These are phyloP conservation scores for Brachyrhaphis roseni DNA, from an alignment of 2,797 vertebrate species.

Conservation along the genomic window DNA sequence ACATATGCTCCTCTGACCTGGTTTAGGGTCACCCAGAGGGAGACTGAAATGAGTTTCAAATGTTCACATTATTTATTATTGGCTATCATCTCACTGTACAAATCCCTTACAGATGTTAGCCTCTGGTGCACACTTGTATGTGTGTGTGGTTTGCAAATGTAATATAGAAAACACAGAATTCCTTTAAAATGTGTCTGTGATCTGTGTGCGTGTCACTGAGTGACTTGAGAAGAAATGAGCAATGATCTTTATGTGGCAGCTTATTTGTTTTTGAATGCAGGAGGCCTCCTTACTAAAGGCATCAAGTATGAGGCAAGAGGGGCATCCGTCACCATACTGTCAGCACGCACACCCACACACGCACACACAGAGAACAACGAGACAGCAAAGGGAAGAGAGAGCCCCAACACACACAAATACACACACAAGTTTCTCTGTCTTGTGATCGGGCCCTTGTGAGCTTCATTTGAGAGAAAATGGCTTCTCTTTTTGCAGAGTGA, in stretches of 20 bases:
- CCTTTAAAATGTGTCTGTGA: constrained; percentile 43
- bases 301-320: constrained; percentile 51
- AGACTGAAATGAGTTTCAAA: constrained; percentile 82
- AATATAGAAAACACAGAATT: constrained; percentile 23
- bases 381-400: constrained; percentile 26
- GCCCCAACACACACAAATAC: not conserved
- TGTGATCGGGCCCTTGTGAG: constrained; percentile 61
- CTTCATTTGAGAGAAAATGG: constrained; percentile 44
- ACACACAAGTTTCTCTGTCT: constrained; percentile 41
- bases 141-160: constrained; percentile 35
- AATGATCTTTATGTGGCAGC: constrained; percentile 80
- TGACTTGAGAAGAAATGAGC: constrained; percentile 79
- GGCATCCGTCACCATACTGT: constrained; percentile 57
- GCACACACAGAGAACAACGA: constrained; percentile 25
- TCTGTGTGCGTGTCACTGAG: constrained; percentile 62
- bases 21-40: constrained; percentile 75
- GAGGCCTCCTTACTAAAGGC: constrained; percentile 69
- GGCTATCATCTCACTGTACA: constrained; percentile 84
- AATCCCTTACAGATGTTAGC: constrained; percentile 79
- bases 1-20: constrained; percentile 55
- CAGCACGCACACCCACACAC: constrained; percentile 41
- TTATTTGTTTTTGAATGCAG: constrained; percentile 81
- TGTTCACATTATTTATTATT: constrained; percentile 85
- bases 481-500: constrained; percentile 39
- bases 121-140: constrained; percentile 44